Evolutionary conservation across 2,113 vertebrate species (phyloP).

Genomic region (Columba janthina): DNA sequence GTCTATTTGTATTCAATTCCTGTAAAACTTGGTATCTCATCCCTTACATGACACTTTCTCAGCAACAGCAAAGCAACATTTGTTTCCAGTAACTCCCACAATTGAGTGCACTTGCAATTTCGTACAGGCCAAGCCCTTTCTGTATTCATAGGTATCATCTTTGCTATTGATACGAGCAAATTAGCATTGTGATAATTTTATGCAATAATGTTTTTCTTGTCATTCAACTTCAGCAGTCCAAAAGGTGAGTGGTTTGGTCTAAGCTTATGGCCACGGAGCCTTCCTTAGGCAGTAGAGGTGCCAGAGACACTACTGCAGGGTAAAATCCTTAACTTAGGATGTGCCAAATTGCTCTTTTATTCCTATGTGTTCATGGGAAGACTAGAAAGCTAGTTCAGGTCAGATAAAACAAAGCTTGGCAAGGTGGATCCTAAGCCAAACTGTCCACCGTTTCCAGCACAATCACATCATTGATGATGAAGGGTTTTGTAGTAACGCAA

Average conservation of each 20-base stretch:
- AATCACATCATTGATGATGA: neutral
- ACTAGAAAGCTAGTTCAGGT: neutral
- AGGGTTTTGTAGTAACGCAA: neutral
- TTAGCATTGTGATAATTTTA: neutral
- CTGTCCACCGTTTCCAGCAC: neutral
- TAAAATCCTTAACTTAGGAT: neutral
- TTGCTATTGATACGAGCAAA: neutral
- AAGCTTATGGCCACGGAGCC: neutral
- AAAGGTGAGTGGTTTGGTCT: neutral
- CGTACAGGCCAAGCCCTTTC: neutral
- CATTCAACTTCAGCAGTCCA: neutral
- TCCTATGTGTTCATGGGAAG: fast-evolving
- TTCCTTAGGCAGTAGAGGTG: neutral
- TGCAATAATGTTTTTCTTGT: neutral
- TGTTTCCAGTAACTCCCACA: neutral
- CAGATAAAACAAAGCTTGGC: neutral
- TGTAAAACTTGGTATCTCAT: neutral
- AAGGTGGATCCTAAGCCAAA: neutral
- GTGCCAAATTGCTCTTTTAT: neutral
- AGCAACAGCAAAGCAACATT: neutral
- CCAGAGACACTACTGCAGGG: neutral
- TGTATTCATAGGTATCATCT: neutral
- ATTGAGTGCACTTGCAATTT: neutral
- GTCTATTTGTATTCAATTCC: neutral
- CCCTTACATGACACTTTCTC: neutral